Base-by-base conservation (phyloP, 2,888 invertebrate genomes). In the Dioctria linearis region DNA sequence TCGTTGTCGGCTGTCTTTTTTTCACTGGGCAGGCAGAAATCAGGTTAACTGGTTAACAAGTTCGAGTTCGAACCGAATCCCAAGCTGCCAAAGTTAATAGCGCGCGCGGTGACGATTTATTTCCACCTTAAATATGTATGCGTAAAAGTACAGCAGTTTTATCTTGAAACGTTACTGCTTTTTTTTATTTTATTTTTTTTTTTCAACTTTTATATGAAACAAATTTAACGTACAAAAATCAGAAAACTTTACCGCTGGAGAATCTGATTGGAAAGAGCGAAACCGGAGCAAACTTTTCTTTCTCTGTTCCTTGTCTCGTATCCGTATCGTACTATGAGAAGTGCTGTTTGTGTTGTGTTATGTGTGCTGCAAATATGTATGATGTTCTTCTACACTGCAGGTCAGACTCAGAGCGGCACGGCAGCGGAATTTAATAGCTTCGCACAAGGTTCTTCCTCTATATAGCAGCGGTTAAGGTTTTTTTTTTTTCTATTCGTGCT, bases 391-490 rank as follows among this genome's bases (percentile, higher is more conserved):
- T 75, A 43, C 4, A 43, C 40, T 73, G 42, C 40, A 42, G 65
- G 54, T 66, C 65, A 63, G 25, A 25, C 25, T 25, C 25, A 25
- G 25, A 25, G 25, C 25, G 25, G 25, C 25, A 25, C 2, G 25
- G 25, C 75, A 82, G 76, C 79, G 80, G 81, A 82, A 82, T 73
- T 82, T 84, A 86, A 86, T 86, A 86, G 86, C 85, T 85, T 84
- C 85, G 86, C 83, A 85, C 87, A 87, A 87, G 87, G 87, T 87
- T 87, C 87, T 87, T 87, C 87, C 87, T 87, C 25, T 25, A 25
- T 25, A 25, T 25, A 25, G 51, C 78, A 46, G 49, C 40, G 39
- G 49, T 49, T 40, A 4, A 1, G 25, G 40, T 39, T 39, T 61
- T 61, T 61, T 37, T 61, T n/a, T n/a, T n/a, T n/a, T n/a, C n/a